These are phyloP conservation scores for Falco punctatus DNA, from an alignment of 2,113 vertebrate species.

Conservation along the genomic window DNA sequence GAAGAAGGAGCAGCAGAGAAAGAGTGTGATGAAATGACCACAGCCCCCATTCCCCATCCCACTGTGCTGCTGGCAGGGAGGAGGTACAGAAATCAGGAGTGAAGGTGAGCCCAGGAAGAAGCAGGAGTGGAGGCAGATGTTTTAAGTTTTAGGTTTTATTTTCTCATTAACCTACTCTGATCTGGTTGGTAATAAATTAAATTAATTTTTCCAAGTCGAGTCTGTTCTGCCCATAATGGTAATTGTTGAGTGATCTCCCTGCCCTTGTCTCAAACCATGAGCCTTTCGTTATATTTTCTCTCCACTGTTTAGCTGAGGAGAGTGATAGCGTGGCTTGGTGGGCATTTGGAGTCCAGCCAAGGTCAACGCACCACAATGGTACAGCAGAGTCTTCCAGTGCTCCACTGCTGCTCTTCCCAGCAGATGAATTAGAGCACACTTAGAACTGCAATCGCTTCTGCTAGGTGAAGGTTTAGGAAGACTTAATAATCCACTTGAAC, in stretches of 20 bases:
- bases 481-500: background rate
- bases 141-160: background rate
- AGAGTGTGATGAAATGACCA: accelerated
- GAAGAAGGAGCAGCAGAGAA: background rate
- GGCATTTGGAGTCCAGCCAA: background rate
- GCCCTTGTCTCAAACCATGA: background rate
- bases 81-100: background rate
- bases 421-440: background rate
- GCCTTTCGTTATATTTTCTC: background rate
- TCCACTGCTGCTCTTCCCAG: background rate
- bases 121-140: background rate
- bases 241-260: background rate
- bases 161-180: background rate
- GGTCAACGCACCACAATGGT: background rate
- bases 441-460: background rate
- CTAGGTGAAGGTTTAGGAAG: background rate
- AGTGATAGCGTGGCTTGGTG: background rate
- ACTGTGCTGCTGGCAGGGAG: accelerated
- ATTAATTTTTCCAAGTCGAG: background rate
- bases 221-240: background rate
- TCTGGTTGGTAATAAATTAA: background rate
- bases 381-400: background rate
- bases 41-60: accelerated
- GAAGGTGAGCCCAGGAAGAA: background rate
- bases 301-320: background rate